Conservation (phyloP, 1,140 invertebrate species). For the Hormaphis cornu region DNA sequence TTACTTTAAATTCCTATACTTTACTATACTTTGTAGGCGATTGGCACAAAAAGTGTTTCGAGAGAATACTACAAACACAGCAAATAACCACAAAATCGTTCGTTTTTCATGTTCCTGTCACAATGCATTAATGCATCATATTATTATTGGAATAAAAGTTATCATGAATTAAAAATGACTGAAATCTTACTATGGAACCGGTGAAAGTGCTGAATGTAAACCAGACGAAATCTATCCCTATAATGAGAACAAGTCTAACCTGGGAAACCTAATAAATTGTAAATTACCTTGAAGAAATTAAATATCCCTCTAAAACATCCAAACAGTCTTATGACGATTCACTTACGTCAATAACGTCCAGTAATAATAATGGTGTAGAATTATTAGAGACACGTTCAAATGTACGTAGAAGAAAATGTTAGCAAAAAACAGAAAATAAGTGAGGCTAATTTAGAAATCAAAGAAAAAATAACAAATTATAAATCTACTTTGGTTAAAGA, state of each 20-base stretch:
- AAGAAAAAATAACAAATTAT: constrained; percentile 41
- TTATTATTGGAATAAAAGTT: too few relatives aligned
- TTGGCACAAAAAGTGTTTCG: too few relatives aligned
- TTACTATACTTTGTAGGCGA: too few relatives aligned
- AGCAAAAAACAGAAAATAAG: constrained; percentile 34
- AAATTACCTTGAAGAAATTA: constrained; percentile 57
- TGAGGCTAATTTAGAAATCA: constrained; percentile 20
- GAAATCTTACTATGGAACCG: constrained; percentile 89
- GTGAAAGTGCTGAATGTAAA: constrained; percentile 63
- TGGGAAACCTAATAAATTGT: constrained; percentile 55
- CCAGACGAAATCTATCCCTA: constrained; percentile 47
- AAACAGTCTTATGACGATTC: background rate
- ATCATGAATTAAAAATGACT: too few relatives aligned
- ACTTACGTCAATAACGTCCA: background rate
- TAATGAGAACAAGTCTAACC: constrained; percentile 56
- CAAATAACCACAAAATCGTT: too few relatives aligned
- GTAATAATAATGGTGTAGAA: background rate
- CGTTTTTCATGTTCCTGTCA: too few relatives aligned
- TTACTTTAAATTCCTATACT: too few relatives aligned
- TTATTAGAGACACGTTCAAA: background rate
- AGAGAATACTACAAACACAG: too few relatives aligned
- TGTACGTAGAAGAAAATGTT: background rate
- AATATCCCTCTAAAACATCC: constrained; percentile 41
- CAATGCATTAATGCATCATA: too few relatives aligned
- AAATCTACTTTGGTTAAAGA: constrained; percentile 33